Evolutionary conservation across 2,888 invertebrate genomes (phyloP), one percentile per base, ranked within the genome.

Genomic region (Heliconius ismenius): DNA sequence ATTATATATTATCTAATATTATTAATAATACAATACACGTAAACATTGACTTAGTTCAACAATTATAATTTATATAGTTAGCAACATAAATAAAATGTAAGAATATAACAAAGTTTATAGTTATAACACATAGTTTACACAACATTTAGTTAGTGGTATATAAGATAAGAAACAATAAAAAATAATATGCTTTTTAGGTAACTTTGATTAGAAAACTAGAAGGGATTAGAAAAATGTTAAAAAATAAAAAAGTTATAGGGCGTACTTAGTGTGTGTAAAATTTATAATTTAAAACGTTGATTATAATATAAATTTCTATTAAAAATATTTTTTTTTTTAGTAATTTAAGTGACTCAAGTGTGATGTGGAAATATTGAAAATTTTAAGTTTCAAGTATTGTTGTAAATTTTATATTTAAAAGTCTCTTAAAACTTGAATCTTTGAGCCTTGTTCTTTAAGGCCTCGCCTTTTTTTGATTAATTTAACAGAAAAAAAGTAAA

Each of bases 21-120:
- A 62, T 39, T 21, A 73, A 70, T 73, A 62, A 62, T 73, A 73
- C 21, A 62, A 21, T 26, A 43, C 13, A 73, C 6, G 26, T 73
- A 63, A 70, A 73, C 73, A 73, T 43, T 73, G 62, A 73, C 62
- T 73, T 62, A 62, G 43, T 43, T 43, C 43, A 73, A 62, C 62
- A 62, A 43, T 73, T 43, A 63, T 28, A 21, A 62, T 58, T 54
- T 21, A 21, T 54, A 54, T 54, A 62, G 26, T 39, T 39, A 73
- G 21, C 63, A 63, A 62, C 26, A 63, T 70, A 70, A 28, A 70
- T 58, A 73, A 18, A 62, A 58, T 15, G 21, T 54, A 69, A 13
- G 13, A 54, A 69, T 69, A 69, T 32, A 26, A 70, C 58, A 70
- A 58, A 32, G 10, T 36, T 70, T 58, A 32, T 18, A 58, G 69